Evolutionary conservation across 2,797 vertebrate species (phyloP), one percentile per base, ranked within the genome.

Genomic region (Pipistrellus kuhlii): DNA sequence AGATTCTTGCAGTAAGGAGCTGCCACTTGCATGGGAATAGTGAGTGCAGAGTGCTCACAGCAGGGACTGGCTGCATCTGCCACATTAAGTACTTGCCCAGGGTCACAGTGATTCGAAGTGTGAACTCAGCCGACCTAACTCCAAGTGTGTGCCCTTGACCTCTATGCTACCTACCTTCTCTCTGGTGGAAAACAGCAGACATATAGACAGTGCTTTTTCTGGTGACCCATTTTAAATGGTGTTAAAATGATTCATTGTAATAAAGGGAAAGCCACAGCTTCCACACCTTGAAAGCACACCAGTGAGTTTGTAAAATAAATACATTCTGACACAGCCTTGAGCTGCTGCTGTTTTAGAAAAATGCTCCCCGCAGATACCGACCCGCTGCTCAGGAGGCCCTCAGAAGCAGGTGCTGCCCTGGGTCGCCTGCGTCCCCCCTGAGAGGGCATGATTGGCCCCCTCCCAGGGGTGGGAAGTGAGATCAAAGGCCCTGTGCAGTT

Each of bases 191-290:
- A 73, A 90, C 41, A 92, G 85, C 69, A 35, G 55, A 66, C 53
- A 17, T 9, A 62, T 23, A 83, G 71, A 86, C 12, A 77, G 84
- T 17, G 25, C 46, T n/a, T 94, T 94, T 95, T 66, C 66, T 44
- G 83, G 85, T 30, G 41, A 85, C 91, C 87, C 73, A 69, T 72
- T 94, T 86, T 72, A 87, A 94, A 90, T 4, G 8, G 73, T 66
- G 64, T 90, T 82, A 93, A 93, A 84, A 78, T 87, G 94, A 94
- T 94, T 96, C 90, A 94, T 93, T 93, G 85, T 46, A 85, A 94
- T 91, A 64, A 77, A 53, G 85, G 76, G 73, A 85, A 95, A 94
- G 69, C 84, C 90, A 80, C 38, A 85, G 78, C 62, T 86, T 85
- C 82, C 72, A 90, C 82, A 90, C 93, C 93, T 91, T 94, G 86